These are phyloP conservation scores for Amblyopsis hoosieri DNA, from an alignment of 2,797 vertebrate species.

Conservation along the genomic window DNA sequence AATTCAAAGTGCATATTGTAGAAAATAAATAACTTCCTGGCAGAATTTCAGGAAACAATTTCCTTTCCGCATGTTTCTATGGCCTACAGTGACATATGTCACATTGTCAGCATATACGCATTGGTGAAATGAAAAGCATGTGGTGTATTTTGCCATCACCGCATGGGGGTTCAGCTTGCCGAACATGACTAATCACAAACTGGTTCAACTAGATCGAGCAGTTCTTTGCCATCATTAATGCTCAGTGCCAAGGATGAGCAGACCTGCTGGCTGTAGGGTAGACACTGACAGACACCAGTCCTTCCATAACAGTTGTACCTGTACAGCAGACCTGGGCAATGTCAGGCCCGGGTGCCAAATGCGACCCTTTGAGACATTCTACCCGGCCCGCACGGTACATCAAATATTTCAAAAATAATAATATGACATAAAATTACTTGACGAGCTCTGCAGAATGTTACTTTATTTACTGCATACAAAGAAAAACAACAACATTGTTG, in stretches of 20 bases:
- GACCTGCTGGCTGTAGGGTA: not conserved
- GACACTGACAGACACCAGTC: not conserved
- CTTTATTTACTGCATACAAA: no score
- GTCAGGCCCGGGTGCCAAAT: no score
- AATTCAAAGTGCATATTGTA: not conserved
- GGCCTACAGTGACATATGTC: no score
- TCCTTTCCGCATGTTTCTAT: not conserved
- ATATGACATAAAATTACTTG: no score
- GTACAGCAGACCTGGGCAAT: no score
- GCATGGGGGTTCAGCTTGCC: not conserved
- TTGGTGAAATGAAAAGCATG: constrained; percentile 16
- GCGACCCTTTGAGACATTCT: no score
- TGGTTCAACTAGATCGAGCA: constrained; percentile 52
- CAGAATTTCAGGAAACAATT: not conserved
- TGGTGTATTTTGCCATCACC: constrained; percentile 11
- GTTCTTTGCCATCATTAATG: constrained; percentile 1
- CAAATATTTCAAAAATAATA: no score
- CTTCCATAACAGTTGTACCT: not conserved
- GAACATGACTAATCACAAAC: constrained; percentile 28
- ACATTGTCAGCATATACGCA: not conserved
- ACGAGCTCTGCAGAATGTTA: no score
- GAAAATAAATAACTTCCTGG: not conserved
- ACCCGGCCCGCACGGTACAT: no score
- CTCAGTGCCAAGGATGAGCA: not conserved
- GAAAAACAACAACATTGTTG: no score